phyloP scores from a whole-genome alignment of 1,140 invertebrate genomes.

The Goniozus legneri region DNA sequence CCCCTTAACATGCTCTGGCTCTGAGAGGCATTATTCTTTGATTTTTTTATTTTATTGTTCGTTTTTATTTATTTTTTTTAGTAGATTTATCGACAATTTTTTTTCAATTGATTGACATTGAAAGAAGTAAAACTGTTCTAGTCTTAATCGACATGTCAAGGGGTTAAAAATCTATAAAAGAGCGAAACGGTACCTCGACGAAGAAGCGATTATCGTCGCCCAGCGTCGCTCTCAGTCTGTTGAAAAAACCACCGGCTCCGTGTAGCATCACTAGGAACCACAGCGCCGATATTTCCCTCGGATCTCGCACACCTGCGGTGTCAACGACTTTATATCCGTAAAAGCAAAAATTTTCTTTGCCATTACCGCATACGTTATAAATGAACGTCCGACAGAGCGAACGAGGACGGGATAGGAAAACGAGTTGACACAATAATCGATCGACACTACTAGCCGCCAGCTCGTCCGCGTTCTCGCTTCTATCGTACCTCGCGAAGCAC shows the following conservation, averaged over 20 bases:
- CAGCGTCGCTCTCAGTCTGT: conserved; percentile 23
- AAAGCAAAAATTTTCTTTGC: too few relatives aligned
- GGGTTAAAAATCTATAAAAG: neutral
- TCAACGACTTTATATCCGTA: neutral
- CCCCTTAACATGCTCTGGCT: too few relatives aligned
- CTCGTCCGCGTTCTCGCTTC: conserved; percentile 7
- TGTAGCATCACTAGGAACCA: conserved; percentile 30
- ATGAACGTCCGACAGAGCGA: conserved; percentile 25
- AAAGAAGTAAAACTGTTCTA: neutral
- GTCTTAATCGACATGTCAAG: neutral
- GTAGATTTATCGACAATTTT: too few relatives aligned
- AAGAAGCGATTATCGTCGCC: conserved; percentile 23
- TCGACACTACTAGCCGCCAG: conserved; percentile 25
- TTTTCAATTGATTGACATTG: neutral
- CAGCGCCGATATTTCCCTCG: conserved; percentile 26
- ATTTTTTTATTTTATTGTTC: too few relatives aligned
- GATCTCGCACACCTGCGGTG: conserved; percentile 16
- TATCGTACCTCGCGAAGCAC: conserved; percentile 7
- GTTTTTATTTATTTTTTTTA: too few relatives aligned
- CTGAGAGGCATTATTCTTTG: too few relatives aligned
- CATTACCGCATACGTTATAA: conserved; percentile 27
- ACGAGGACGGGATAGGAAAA: conserved; percentile 16
- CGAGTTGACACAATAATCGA: conserved; percentile 16
- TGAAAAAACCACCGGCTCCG: conserved; percentile 27
- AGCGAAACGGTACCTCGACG: conserved; percentile 18